Evolutionary conservation across 2,888 invertebrate species (phyloP).

Genomic region (Stegana nigrithorax): DNA sequence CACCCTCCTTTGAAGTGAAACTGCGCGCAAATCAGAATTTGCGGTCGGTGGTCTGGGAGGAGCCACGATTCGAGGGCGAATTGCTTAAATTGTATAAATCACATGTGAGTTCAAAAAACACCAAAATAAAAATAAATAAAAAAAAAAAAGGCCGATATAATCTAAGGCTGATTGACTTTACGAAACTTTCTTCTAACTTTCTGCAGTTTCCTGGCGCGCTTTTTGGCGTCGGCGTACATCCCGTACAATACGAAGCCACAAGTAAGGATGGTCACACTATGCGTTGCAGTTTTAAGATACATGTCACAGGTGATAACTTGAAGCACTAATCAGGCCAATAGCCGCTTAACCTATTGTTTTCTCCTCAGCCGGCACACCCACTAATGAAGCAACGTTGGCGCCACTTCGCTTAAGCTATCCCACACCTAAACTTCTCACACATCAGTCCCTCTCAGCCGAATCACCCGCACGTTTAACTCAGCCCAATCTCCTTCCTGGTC

Average conservation of each 20-base stretch:
- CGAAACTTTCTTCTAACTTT: neutral
- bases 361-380: neutral
- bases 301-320: conserved; percentile 74
- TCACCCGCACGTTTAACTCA: conserved; percentile 26
- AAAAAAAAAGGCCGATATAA: too few relatives aligned
- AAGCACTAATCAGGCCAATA: too few relatives aligned
- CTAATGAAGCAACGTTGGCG: neutral
- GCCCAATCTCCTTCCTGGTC: conserved; percentile 42
- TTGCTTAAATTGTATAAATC: conserved; percentile 70
- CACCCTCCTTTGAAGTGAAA: conserved; percentile 73
- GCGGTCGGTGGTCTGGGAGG: conserved; percentile 74
- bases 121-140: too few relatives aligned
- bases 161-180: too few relatives aligned
- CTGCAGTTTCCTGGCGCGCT: conserved; percentile 73
- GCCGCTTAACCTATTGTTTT: neutral
- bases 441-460: conserved; percentile 2
- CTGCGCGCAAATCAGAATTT: conserved; percentile 71
- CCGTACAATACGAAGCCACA: conserved; percentile 75
- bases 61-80: conserved; percentile 72
- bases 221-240: conserved; percentile 73
- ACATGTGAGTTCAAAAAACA: conserved; percentile 67
- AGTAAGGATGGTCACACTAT: conserved; percentile 75
- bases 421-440: neutral
- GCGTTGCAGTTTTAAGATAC: conserved; percentile 75
- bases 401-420: conserved; percentile 10